Evolutionary conservation across 2,888 invertebrate species (phyloP).

Genomic region (Opisthograptis luteolata): DNA sequence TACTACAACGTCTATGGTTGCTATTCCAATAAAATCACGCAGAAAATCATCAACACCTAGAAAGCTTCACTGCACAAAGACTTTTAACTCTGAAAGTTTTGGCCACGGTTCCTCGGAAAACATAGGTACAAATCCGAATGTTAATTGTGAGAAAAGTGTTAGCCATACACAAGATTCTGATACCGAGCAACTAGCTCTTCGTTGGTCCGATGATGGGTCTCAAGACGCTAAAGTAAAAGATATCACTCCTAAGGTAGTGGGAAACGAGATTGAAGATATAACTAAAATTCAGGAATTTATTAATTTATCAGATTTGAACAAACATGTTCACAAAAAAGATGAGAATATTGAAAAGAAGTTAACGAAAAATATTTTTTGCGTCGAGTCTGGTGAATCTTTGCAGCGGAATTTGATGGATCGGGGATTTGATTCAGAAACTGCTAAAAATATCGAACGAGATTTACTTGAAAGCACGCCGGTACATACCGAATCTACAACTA

Average conservation of each 20-base stretch:
- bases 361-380: not conserved
- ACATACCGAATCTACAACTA: slow-evolving; percentile 29
- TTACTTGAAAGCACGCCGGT: slow-evolving; percentile 61
- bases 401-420: slow-evolving; percentile 70
- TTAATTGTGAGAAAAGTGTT: slow-evolving; percentile 33
- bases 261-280: slow-evolving; percentile 67
- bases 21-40: slow-evolving; percentile 69
- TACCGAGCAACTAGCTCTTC: slow-evolving; percentile 60
- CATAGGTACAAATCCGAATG: slow-evolving; percentile 36
- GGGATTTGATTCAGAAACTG: slow-evolving; percentile 75
- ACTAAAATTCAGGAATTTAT: slow-evolving; percentile 72
- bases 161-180: slow-evolving; percentile 58
- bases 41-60: slow-evolving; percentile 80
- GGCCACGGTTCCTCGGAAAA: slow-evolving; percentile 57
- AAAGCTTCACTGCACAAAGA: slow-evolving; percentile 71
- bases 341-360: not conserved
- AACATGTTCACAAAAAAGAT: slow-evolving; percentile 8
- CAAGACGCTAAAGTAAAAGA: slow-evolving; percentile 59
- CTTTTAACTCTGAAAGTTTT: slow-evolving; percentile 61
- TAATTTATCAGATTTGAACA: slow-evolving; percentile 46
- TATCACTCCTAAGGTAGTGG: slow-evolving; percentile 20
- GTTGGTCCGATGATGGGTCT: slow-evolving; percentile 75
- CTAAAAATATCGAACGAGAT: slow-evolving; percentile 76
- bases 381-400: slow-evolving; percentile 51
- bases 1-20: slow-evolving; percentile 34